These are phyloP conservation scores for Daktulosphaira vitifoliae DNA, from an alignment of 1,140 invertebrate genomes.

Conservation along the genomic window DNA sequence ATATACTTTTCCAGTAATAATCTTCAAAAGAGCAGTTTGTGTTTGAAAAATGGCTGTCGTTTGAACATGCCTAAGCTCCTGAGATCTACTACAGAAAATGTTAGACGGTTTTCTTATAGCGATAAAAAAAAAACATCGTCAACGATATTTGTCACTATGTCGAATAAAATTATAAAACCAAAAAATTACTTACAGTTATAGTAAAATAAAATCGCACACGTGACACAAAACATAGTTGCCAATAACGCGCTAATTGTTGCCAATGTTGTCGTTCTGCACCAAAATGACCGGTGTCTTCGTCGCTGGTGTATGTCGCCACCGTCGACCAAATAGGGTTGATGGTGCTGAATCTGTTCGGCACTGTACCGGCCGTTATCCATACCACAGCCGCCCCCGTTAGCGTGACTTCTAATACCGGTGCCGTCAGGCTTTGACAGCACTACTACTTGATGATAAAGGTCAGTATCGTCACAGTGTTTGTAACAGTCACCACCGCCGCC, in stretches of 20 bases:
- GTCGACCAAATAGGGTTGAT: neutral
- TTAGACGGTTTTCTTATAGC: no score
- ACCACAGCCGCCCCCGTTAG: neutral
- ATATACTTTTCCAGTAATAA: no score
- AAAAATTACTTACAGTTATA: conserved; percentile 30
- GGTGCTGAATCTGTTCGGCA: neutral
- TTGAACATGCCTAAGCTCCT: no score
- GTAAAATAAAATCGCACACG: conserved; percentile 13
- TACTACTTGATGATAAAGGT: conserved; percentile 18
- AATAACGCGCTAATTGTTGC: conserved; percentile 14
- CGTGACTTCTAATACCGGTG: conserved; percentile 10
- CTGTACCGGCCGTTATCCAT: neutral
- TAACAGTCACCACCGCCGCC: conserved; percentile 8
- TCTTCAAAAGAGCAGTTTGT: no score
- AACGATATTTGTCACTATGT: no score
- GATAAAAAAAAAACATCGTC: no score
- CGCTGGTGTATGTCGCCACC: neutral
- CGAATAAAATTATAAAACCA: no score
- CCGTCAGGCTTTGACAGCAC: conserved; percentile 29
- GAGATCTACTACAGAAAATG: no score
- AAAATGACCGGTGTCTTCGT: conserved; percentile 1
- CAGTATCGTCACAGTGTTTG: conserved; percentile 8
- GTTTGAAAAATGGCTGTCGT: no score
- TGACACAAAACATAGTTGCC: conserved; percentile 8
- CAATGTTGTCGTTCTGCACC: conserved; percentile 19